Evolutionary conservation across 1,140 invertebrate genomes (phyloP).

Genomic region (Pseudomyrmex pallidus): DNA sequence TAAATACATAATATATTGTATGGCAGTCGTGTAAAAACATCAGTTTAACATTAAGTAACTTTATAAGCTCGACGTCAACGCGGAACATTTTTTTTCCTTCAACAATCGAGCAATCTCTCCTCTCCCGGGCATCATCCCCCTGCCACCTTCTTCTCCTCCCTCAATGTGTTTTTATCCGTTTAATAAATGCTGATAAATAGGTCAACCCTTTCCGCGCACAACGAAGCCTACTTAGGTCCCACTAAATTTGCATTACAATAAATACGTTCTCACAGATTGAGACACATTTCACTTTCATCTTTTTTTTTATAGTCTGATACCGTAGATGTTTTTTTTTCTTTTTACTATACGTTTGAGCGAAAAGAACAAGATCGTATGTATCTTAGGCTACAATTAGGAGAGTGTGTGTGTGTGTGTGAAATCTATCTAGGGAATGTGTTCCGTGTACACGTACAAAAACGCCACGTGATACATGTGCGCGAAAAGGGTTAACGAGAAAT

Average conservation of each 20-base stretch:
- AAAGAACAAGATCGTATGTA: constrained; percentile 1
- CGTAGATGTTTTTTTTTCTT: too few relatives aligned
- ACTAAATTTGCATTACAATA: background rate
- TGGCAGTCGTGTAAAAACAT: constrained; percentile 65
- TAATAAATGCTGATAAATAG: constrained; percentile 28
- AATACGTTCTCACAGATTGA: background rate
- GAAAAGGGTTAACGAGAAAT: constrained; percentile 41
- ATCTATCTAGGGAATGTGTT: constrained; percentile 1
- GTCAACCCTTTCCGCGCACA: constrained; percentile 29
- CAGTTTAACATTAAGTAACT: constrained; percentile 55
- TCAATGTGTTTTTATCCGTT: constrained; percentile 5
- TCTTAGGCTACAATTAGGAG: constrained; percentile 1
- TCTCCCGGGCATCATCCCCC: constrained; percentile 35
- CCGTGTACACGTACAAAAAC: background rate
- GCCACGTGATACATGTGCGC: constrained; percentile 11
- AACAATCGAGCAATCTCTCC: constrained; percentile 41
- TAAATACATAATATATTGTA: background rate
- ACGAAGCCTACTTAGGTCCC: background rate
- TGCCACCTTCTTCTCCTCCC: constrained; percentile 30
- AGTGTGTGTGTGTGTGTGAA: background rate
- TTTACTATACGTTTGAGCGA: constrained; percentile 2
- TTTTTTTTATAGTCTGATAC: background rate
- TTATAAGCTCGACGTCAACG: constrained; percentile 62
- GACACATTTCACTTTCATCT: constrained; percentile 25
- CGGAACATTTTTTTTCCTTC: constrained; percentile 51